Percentiles rank a stretch among this genome's conserved stretches.
Conservation (phyloP, 2,113 vertebrate species). For the Nibea albiflora region DNA sequence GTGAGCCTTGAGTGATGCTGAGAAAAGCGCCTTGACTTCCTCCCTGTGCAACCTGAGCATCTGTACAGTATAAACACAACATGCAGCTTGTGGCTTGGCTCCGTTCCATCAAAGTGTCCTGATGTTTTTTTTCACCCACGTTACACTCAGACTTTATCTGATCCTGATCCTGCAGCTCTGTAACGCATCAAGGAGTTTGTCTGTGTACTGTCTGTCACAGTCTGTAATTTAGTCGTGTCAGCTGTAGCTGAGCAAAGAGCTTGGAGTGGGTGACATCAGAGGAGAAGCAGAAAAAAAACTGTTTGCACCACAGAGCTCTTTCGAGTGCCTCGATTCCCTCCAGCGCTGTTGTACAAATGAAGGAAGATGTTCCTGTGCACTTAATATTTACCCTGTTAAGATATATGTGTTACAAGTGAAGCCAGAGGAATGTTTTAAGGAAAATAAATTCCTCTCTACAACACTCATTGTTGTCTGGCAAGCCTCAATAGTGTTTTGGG, state of each 20-base stretch:
- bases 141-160: conserved; percentile 48
- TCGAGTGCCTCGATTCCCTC: not conserved
- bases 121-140: conserved; percentile 32
- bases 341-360: conserved; percentile 3
- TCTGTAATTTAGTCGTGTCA: conserved; percentile 64
- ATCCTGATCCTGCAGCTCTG: conserved; percentile 55
- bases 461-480: not conserved
- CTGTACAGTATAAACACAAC: conserved; percentile 41
- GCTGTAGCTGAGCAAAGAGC: conserved; percentile 46
- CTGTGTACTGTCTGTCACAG: conserved; percentile 63
- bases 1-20: conserved; percentile 10
- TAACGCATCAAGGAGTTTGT: conserved; percentile 38
- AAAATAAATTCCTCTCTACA: not conserved
- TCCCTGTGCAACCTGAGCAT: conserved; percentile 31
- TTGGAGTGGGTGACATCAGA: conserved; percentile 55
- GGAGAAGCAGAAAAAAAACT: conserved; percentile 33
- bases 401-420: not conserved
- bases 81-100: conserved; percentile 29
- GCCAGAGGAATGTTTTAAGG: not conserved
- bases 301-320: conserved; percentile 27
- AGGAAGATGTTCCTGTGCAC: conserved; percentile 3
- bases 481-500: not conserved
- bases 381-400: not conserved
- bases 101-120: conserved; percentile 29
- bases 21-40: conserved; percentile 11